These are phyloP conservation scores for Sebastolobus alascanus DNA, from an alignment of 2,797 vertebrate species.

Conservation along the genomic window DNA sequence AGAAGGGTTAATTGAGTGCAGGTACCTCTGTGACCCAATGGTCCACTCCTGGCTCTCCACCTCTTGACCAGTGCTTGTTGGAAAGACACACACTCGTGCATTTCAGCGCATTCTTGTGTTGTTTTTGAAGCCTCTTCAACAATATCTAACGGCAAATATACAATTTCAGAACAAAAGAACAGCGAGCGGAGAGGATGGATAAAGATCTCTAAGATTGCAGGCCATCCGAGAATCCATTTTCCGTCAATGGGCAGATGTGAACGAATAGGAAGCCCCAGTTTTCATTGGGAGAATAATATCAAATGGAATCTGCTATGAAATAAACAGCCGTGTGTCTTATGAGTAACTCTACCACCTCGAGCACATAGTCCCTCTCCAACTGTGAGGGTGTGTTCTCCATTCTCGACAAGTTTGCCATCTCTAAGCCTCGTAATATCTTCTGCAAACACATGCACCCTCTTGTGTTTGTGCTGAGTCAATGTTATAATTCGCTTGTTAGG, in stretches of 20 bases:
- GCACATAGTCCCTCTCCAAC: constrained; percentile 13
- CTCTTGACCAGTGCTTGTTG: constrained; percentile 13
- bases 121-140: constrained; percentile 2
- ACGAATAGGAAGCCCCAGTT: constrained; percentile 18
- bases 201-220: not conserved
- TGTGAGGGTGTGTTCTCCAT: constrained; percentile 7
- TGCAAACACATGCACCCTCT: constrained; percentile 1
- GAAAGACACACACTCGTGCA: not conserved
- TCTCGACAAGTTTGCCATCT: constrained; percentile 4
- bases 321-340: constrained; percentile 15
- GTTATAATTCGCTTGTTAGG: not conserved
- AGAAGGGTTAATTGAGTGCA: constrained; percentile 70
- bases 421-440: constrained; percentile 30
- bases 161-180: not conserved
- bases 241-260: not conserved
- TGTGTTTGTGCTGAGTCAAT: constrained; percentile 11
- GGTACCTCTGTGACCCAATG: constrained; percentile 37
- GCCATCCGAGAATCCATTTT: not conserved
- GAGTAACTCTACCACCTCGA: constrained; percentile 6
- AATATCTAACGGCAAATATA: constrained; percentile 7
- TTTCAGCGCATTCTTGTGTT: constrained; percentile 12
- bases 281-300: constrained; percentile 20
- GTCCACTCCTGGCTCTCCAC: constrained; percentile 31
- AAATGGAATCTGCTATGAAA: constrained; percentile 15
- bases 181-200: not conserved